Evolutionary conservation across 2,113 vertebrate genomes (phyloP).

Genomic region (Leptodactylus fuscus): DNA sequence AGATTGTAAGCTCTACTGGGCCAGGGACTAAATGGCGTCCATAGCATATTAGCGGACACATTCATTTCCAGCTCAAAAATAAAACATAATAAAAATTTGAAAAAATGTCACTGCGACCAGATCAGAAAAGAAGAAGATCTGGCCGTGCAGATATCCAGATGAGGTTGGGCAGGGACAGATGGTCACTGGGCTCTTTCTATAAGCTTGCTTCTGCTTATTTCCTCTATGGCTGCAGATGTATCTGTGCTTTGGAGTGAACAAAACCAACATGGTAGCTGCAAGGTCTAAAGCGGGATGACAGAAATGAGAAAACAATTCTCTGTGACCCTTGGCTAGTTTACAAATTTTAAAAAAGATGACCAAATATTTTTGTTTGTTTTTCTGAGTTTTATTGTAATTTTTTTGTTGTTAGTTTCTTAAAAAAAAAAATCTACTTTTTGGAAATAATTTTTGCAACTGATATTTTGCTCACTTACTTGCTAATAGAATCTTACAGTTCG

Average conservation of each 20-base stretch:
- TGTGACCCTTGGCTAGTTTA: background rate
- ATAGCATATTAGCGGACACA: too few relatives aligned
- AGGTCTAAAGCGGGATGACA: conserved; percentile 65
- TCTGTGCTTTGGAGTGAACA: conserved; percentile 41
- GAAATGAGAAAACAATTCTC: conserved; percentile 61
- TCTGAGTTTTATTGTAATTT: too few relatives aligned
- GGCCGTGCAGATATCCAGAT: conserved; percentile 41
- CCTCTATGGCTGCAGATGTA: conserved; percentile 60
- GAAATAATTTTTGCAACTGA: conserved; percentile 73
- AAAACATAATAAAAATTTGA: too few relatives aligned
- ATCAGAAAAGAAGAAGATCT: background rate
- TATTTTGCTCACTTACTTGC: conserved; percentile 74
- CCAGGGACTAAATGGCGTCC: too few relatives aligned
- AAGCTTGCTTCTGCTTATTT: conserved; percentile 35
- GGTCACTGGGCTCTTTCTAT: conserved; percentile 58
- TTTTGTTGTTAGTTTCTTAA: too few relatives aligned
- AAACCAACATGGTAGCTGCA: conserved; percentile 64
- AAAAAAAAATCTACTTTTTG: conserved; percentile 55
- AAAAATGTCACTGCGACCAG: conserved; percentile 59
- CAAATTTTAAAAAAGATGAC: background rate
- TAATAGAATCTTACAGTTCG: conserved; percentile 72
- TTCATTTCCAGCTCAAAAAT: too few relatives aligned
- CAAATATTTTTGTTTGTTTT: background rate
- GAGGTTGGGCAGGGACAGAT: conserved; percentile 56
- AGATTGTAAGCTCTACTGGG: too few relatives aligned